These are phyloP conservation scores for Acanthurus tractus DNA, from an alignment of 2,797 vertebrate genomes.

Conservation along the genomic window DNA sequence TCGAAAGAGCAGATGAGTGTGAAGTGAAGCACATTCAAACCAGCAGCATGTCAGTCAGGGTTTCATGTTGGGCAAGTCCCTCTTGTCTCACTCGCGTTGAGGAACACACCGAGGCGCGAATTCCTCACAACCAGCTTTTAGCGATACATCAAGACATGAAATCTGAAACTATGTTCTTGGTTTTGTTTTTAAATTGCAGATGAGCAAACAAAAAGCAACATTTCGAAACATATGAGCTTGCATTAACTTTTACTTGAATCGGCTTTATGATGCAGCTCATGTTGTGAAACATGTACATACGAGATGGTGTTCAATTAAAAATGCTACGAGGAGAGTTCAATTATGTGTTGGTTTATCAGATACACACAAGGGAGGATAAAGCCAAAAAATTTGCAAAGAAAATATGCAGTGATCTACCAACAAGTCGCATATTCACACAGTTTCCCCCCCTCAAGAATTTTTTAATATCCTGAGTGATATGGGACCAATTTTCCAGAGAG, in stretches of 20 bases:
- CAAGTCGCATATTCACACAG: background rate
- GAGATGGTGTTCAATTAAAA: slow-evolving; percentile 46
- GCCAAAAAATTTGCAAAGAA: slow-evolving; percentile 6
- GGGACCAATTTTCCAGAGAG: slow-evolving; percentile 43
- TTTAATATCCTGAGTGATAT: slow-evolving; percentile 39
- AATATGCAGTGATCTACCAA: slow-evolving; percentile 17
- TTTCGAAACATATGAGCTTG: background rate
- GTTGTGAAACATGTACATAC: background rate
- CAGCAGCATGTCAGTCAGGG: slow-evolving; percentile 66
- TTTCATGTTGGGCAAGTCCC: slow-evolving; percentile 59
- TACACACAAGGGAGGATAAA: slow-evolving; percentile 5
- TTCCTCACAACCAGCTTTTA: slow-evolving; percentile 34
- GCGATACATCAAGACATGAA: slow-evolving; percentile 26
- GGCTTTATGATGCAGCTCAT: slow-evolving; percentile 2
- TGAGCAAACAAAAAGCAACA: background rate
- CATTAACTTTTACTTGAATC: background rate
- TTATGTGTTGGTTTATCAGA: slow-evolving; percentile 37
- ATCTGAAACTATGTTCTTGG: background rate
- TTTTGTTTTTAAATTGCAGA: background rate
- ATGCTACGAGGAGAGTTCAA: slow-evolving; percentile 20
- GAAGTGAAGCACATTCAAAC: slow-evolving; percentile 66
- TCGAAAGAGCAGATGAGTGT: slow-evolving; percentile 69
- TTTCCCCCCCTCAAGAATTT: slow-evolving; percentile 24
- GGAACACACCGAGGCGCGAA: slow-evolving; percentile 36
- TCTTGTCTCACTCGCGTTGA: slow-evolving; percentile 62